Evolutionary conservation across 2,888 invertebrate species (phyloP), one percentile per base, ranked within the genome.

Genomic region (Ferdinandea cuprea): DNA sequence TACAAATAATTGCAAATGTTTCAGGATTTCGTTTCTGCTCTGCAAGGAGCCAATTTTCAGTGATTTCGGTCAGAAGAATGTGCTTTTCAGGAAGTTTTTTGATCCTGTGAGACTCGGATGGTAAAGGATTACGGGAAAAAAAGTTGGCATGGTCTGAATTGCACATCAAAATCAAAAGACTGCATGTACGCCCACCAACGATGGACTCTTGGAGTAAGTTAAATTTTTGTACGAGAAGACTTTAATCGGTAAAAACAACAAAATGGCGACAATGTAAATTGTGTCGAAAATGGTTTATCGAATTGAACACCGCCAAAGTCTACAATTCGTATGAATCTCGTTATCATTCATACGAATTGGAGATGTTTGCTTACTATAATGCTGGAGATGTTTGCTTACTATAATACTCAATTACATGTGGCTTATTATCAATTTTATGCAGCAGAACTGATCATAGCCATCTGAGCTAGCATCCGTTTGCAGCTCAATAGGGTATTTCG

Each of bases 251-350:
- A 8, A 52, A 15, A 2, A 85, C 72, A 4, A 58, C 54, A 68
- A 85, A 81, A 17, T 37, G 11, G 11, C 35, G 59, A 15, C 30
- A 13, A 5, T 69, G 56, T 25, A 83, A 52, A 66, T n/a, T 86
- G 68, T 85, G 85, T 1, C 85, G 65, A 46, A 86, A 86, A 68
- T 83, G 77, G 40, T 81, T 85, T 32, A 85, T 56, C 0, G 77
- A 54, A 37, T 79, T 85, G 15, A 85, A 59, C n/a, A 85, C 85
- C 8, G 83, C 85, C 13, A 86, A 52, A 0, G 86, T 85, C 46
- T 86, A 83, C 59, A 86, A 58, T 35, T 85, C 85, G 56, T 79
- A 79, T 0, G 74, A 74, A 32, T 85, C 63, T 50, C 79, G 79
- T 28, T 42, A 69, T 13, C 79, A 68, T 61, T 86, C 85, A 9